Evolutionary conservation across 2,113 vertebrate genomes (phyloP).

Genomic region (Polypterus senegalus): DNA sequence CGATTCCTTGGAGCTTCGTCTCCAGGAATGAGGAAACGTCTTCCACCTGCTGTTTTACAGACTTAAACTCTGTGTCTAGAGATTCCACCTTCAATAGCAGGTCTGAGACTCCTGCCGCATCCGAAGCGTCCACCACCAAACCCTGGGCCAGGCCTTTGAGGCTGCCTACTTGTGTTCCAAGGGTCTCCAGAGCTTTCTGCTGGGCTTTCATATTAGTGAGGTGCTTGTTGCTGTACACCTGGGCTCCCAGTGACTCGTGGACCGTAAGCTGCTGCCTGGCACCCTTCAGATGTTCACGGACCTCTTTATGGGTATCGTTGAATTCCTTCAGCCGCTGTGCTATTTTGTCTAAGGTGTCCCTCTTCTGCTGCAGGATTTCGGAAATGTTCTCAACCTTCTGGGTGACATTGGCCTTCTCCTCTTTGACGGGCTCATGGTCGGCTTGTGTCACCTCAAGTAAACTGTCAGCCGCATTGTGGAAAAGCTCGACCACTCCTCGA

Average conservation of each 20-base stretch:
- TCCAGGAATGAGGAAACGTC: constrained; percentile 73
- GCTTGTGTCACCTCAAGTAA: constrained; percentile 64
- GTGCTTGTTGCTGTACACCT: constrained; percentile 78
- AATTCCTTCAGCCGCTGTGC: constrained; percentile 76
- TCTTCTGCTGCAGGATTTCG: constrained; percentile 68
- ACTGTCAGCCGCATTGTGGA: constrained; percentile 62
- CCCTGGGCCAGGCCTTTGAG: constrained; percentile 64
- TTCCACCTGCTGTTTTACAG: constrained; percentile 59
- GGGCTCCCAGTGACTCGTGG: constrained; percentile 61
- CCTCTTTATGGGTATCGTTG: constrained; percentile 66
- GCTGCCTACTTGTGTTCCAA: constrained; percentile 63
- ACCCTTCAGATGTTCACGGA: constrained; percentile 59
- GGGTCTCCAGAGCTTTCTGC: constrained; percentile 66
- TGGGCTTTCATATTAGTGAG: constrained; percentile 79
- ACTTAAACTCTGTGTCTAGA: constrained; percentile 58
- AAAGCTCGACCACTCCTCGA: constrained; percentile 67
- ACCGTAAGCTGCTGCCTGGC: constrained; percentile 66
- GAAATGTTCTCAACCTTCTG: constrained; percentile 58
- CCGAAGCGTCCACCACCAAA: constrained; percentile 66
- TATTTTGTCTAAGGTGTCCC: constrained; percentile 64
- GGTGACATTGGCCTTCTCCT: constrained; percentile 54
- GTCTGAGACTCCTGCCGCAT: constrained; percentile 69
- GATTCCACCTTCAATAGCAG: constrained; percentile 67
- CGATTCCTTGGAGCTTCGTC: constrained; percentile 85
- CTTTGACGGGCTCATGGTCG: constrained; percentile 61